Evolutionary conservation across 2,888 invertebrate species (phyloP), one percentile per base, ranked within the genome.

Genomic region (Eremobia ochroleuca): DNA sequence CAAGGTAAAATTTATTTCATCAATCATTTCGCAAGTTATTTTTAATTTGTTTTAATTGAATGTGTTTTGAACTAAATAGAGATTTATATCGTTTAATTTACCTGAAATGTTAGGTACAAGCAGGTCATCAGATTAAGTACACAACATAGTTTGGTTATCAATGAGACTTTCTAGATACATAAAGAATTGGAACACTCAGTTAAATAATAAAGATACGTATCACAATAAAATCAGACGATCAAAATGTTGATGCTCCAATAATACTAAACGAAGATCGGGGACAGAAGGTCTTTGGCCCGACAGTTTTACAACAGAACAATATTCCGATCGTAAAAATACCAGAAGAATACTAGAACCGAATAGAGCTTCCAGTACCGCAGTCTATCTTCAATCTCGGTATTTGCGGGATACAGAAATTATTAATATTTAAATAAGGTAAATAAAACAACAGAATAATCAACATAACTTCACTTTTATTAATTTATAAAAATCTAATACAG

Each of bases 191-290:
- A 66, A 37, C 46, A 37, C 15, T 28, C 11, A 31, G 28, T 40
- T 59, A n/a, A 55, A 69, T 34, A 80, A 69, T 40, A 65, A 61
- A 64, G 34, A 62, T 77, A 62, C 21, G 21, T 46, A 71, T 58
- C 49, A 43, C 25, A 49, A 55, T 55, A 52, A 66, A 46, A 80
- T 58, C 4, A 61, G 31, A 46, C 28, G 6, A 68, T 81, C 31
- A 59, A 46, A 34, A 61, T 61, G 69, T 62, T 70, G 18, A 62
- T 67, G 62, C 52, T 71, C 43, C 52, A 73, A 81, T 81, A 64
- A 66, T 55, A 52, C 28, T 74, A 55, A 65, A 81, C 21, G 2
- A 64, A 68, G 43, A 85, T 76, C 49, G 55, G 55, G 82, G 65
- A 15, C 76, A 76, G 13, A 55, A 58, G 62, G 70, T 76, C 40